These are phyloP conservation scores for Sphaerophoria rueppellii DNA, from an alignment of 2,888 invertebrate genomes.

Conservation along the genomic window DNA sequence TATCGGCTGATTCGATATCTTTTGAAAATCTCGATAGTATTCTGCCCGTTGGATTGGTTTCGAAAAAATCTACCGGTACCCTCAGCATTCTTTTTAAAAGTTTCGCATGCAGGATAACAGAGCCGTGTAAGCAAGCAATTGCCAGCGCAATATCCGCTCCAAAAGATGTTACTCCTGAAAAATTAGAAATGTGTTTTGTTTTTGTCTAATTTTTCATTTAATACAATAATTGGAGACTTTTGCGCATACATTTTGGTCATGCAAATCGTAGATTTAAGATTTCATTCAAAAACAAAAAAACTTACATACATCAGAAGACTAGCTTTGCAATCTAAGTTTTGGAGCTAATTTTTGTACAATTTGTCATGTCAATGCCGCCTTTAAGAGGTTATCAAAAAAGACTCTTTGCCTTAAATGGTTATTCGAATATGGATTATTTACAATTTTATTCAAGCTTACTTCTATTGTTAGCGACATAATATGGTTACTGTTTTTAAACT, in stretches of 20 bases:
- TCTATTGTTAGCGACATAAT: conserved; percentile 7
- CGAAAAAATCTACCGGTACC: conserved; percentile 84
- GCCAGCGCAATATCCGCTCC: conserved; percentile 87
- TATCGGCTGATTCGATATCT: conserved; percentile 82
- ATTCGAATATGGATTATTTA: neutral
- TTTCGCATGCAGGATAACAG: conserved; percentile 80
- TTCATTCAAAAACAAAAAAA: too few species aligned
- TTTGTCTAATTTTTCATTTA: neutral
- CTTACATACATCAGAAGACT: too few species aligned
- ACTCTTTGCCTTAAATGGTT: conserved; percentile 69
- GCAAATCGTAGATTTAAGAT: too few species aligned
- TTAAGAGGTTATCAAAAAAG: too few species aligned
- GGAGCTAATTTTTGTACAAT: neutral
- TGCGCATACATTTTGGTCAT: too few species aligned
- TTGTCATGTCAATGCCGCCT: neutral
- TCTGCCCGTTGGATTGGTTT: conserved; percentile 86
- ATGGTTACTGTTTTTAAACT: neutral
- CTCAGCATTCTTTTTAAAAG: conserved; percentile 83
- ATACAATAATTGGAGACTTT: neutral
- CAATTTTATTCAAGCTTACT: neutral
- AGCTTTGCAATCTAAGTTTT: too few species aligned
- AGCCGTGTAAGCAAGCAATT: conserved; percentile 83
- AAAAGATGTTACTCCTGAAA: conserved; percentile 87
- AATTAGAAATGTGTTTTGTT: conserved; percentile 9
- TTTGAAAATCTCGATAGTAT: conserved; percentile 84